Evolutionary conservation across 1,140 invertebrate genomes (phyloP).

Genomic region (Sitophilus oryzae): DNA sequence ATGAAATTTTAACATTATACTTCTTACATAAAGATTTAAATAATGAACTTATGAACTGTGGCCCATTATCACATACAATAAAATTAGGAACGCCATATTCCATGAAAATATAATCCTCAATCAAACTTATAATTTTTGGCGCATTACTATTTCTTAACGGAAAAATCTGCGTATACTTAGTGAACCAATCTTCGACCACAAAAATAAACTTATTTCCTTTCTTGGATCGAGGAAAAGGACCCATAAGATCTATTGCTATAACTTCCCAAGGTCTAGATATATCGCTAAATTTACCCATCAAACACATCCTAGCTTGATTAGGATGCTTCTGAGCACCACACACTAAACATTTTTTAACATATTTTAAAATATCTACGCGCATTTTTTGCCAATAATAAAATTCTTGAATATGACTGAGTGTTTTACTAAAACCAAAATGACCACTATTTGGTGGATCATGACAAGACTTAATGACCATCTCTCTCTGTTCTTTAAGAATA

Average conservation of each 20-base stretch:
- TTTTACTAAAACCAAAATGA: conserved; percentile 27
- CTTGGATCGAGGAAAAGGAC: conserved; percentile 32
- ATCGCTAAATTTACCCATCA: conserved; percentile 21
- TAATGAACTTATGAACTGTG: conserved; percentile 24
- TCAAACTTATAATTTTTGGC: conserved; percentile 8
- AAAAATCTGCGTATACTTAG: conserved; percentile 24
- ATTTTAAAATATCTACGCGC: conserved; percentile 11
- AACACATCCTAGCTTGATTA: conserved; percentile 4
- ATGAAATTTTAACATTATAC: no score
- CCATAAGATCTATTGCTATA: conserved; percentile 41
- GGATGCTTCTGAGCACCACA: conserved; percentile 21
- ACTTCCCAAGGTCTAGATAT: conserved; percentile 26
- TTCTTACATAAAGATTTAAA: conserved; percentile 11
- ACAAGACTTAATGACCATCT: conserved; percentile 5
- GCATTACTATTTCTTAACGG: conserved; percentile 12
- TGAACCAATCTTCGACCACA: conserved; percentile 34
- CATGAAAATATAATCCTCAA: conserved; percentile 26
- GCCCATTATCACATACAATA: conserved; percentile 28
- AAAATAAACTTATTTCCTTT: conserved; percentile 37
- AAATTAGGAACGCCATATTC: conserved; percentile 21
- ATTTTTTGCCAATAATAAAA: conserved; percentile 26
- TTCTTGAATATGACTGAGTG: conserved; percentile 9
- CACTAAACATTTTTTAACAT: conserved; percentile 8
- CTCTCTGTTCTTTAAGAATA: conserved; percentile 12
- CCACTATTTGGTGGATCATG: conserved; percentile 18